A percentile compares a stretch with the other conserved stretches of the same genome.
Conservation (phyloP, 2,888 invertebrate species). For the Chromoteleia sp. region DNA sequence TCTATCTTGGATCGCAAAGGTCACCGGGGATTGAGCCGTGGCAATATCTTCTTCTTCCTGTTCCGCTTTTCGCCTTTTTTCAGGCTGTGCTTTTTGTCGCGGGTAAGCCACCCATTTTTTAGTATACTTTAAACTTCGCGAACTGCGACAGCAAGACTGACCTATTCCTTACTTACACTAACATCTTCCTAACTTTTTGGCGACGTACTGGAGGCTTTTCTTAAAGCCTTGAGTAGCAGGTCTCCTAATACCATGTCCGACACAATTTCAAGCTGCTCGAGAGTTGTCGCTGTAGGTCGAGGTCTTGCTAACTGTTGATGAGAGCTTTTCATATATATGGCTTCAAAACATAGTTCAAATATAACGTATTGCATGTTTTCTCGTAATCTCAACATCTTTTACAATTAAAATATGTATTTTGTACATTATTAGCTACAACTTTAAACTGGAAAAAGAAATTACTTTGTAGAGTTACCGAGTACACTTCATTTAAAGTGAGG, state of each 20-base stretch:
- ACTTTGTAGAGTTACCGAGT: background rate
- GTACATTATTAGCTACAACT: conserved; percentile 28
- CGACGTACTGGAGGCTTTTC: conserved; percentile 62
- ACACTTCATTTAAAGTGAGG: conserved; percentile 18
- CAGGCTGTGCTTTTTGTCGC: conserved; percentile 51
- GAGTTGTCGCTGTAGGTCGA: conserved; percentile 59
- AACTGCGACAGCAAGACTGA: conserved; percentile 51
- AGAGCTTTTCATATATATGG: conserved; percentile 34
- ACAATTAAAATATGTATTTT: conserved; percentile 35
- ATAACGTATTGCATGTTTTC: conserved; percentile 46
- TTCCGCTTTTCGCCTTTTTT: conserved; percentile 39
- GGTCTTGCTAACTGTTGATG: conserved; percentile 67
- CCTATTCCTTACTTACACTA: conserved; percentile 56
- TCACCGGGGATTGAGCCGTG: conserved; percentile 55
- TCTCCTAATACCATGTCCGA: conserved; percentile 64
- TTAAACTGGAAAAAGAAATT: conserved; percentile 21
- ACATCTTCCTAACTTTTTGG: conserved; percentile 66
- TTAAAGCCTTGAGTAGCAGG: conserved; percentile 63
- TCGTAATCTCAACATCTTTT: conserved; percentile 39
- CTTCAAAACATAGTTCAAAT: conserved; percentile 40
- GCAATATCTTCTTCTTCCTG: conserved; percentile 60
- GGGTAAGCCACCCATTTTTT: conserved; percentile 64
- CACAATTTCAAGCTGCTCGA: conserved; percentile 62
- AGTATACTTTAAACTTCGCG: conserved; percentile 50
- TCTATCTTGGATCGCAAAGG: conserved; percentile 59